These are phyloP conservation scores for Apodemus sylvaticus DNA, from an alignment of 2,113 vertebrate species.

Conservation along the genomic window DNA sequence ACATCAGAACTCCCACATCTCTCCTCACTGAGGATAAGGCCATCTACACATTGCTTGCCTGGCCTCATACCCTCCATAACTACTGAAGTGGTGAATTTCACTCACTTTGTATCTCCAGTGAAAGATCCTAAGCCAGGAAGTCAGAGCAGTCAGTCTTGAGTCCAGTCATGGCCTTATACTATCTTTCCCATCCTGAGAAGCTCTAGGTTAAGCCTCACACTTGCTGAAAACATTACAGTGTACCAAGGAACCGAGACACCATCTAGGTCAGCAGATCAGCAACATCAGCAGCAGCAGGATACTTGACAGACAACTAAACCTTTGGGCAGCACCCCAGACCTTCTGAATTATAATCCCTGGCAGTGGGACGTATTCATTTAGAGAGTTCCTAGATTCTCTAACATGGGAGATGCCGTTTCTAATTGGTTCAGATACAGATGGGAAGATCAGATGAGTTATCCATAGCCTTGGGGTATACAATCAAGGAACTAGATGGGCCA, in stretches of 20 bases:
- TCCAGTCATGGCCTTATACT: not conserved
- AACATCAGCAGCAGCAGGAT: no score
- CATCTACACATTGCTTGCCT: not conserved
- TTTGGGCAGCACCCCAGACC: not conserved
- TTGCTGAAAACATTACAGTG: not conserved
- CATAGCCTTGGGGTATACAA: not conserved
- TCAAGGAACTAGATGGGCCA: not conserved
- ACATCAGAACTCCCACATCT: fast-evolving
- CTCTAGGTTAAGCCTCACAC: not conserved
- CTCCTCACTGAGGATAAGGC: not conserved
- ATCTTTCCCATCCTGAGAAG: not conserved
- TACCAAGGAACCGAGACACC: not conserved
- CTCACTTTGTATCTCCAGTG: not conserved
- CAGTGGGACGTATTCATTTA: not conserved
- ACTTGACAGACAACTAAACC: not conserved
- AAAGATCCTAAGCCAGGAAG: not conserved
- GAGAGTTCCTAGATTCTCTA: not conserved
- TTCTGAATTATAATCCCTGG: not conserved
- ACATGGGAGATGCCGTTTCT: not conserved
- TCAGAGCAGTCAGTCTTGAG: not conserved
- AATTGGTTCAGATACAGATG: not conserved
- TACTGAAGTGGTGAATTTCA: not conserved
- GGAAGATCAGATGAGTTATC: not conserved
- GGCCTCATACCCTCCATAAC: not conserved
- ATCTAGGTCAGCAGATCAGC: not conserved